phyloP scores from a whole-genome alignment of 1,140 invertebrate genomes.

The Drosophila bipectinata region DNA sequence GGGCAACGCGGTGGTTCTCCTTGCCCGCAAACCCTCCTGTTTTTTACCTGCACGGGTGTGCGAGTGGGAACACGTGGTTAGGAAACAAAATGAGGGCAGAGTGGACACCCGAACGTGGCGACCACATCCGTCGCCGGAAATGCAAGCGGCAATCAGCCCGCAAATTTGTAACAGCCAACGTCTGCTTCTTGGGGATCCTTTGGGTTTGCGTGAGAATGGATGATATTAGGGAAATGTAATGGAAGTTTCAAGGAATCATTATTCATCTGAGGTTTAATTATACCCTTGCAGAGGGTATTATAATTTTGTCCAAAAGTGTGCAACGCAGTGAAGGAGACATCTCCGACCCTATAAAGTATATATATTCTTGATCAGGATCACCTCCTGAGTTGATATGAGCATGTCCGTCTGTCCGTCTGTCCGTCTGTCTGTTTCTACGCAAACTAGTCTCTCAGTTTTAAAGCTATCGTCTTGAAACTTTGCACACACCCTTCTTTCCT shows the following conservation, averaged over 20 bases:
- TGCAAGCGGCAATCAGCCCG: slow-evolving; percentile 71
- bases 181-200: slow-evolving; percentile 1
- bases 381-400: too few relatives aligned
- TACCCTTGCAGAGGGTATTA: too few relatives aligned
- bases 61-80: slow-evolving; percentile 30
- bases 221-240: slow-evolving; percentile 5
- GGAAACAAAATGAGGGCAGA: slow-evolving; percentile 57
- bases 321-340: too few relatives aligned
- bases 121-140: slow-evolving; percentile 52
- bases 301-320: too few relatives aligned
- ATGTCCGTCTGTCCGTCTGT: too few relatives aligned
- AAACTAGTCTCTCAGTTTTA: too few relatives aligned
- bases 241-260: not conserved
- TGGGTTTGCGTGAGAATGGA: not conserved
- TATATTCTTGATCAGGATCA: too few relatives aligned
- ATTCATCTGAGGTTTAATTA: not conserved
- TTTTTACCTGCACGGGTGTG: slow-evolving; percentile 9
- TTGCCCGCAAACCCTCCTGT: not conserved
- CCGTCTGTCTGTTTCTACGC: too few relatives aligned
- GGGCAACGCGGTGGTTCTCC: not conserved
- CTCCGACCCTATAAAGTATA: too few relatives aligned
- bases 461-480: too few relatives aligned
- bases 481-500: too few relatives aligned
- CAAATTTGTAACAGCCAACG: slow-evolving; percentile 53
- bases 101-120: slow-evolving; percentile 28